phyloP scores from a whole-genome alignment of 2,797 vertebrate genomes.

The Enteromius viviparus region DNA sequence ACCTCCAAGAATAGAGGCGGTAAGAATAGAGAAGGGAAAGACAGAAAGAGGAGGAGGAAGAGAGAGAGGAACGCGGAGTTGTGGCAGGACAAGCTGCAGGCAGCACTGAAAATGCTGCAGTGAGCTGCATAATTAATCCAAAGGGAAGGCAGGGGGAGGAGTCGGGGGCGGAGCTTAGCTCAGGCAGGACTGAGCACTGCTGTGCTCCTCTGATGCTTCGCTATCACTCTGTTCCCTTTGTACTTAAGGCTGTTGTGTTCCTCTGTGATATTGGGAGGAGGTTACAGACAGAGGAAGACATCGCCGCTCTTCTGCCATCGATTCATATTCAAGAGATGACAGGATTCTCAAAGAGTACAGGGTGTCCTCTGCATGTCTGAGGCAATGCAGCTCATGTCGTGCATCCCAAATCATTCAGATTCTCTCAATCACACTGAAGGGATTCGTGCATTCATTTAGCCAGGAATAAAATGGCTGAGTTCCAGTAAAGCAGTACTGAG shows the following conservation, averaged over 20 bases:
- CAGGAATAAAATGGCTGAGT: not conserved
- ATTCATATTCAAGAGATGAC: conserved; percentile 24
- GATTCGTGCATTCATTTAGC: not conserved
- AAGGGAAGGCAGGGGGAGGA: conserved; percentile 67
- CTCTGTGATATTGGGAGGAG: not conserved
- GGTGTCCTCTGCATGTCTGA: conserved; percentile 12
- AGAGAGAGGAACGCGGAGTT: conserved; percentile 34
- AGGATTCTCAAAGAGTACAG: conserved; percentile 6
- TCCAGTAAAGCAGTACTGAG: not conserved
- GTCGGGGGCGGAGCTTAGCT: conserved; percentile 68
- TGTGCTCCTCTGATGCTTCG: conserved; percentile 44
- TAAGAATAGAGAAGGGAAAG: conserved; percentile 32
- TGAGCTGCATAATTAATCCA: conserved; percentile 85
- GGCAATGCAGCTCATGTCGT: not conserved
- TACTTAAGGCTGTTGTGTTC: conserved; percentile 31
- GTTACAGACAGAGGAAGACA: conserved; percentile 17
- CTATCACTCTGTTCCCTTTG: conserved; percentile 31
- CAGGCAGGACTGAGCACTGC: conserved; percentile 31
- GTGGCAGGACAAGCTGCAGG: conserved; percentile 27
- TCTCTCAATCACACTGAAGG: not conserved
- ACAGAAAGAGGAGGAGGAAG: conserved; percentile 1
- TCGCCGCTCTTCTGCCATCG: not conserved
- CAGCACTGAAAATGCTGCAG: conserved; percentile 78
- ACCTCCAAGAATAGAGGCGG: conserved; percentile 43
- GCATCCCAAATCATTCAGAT: conserved; percentile 4